These are phyloP conservation scores for Eupeodes corollae DNA, from an alignment of 1,140 invertebrate genomes.

Conservation along the genomic window DNA sequence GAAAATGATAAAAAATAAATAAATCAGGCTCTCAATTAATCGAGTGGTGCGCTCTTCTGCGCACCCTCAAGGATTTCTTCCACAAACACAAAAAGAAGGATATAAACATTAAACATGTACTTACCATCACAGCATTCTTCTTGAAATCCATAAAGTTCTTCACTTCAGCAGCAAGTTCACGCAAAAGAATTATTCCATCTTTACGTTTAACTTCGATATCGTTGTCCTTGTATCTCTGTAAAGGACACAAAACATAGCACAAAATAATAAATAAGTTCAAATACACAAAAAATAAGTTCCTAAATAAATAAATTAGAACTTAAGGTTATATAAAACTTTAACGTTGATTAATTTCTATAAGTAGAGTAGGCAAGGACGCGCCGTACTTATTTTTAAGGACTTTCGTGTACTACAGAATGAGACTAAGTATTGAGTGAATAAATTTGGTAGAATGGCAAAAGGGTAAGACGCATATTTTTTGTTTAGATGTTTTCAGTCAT, in stretches of 20 bases:
- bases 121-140: constrained; percentile 79
- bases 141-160: constrained; percentile 87
- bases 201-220: constrained; percentile 61
- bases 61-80: neutral
- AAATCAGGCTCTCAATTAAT: neutral
- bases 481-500: too few relatives aligned
- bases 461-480: too few relatives aligned
- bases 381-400: neutral
- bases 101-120: constrained; percentile 15
- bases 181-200: constrained; percentile 68
- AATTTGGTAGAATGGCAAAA: too few relatives aligned
- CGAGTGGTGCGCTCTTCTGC: too few relatives aligned
- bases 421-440: too few relatives aligned
- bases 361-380: neutral
- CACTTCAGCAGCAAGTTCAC: constrained; percentile 72
- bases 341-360: too few relatives aligned
- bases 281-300: too few relatives aligned
- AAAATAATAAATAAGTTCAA: neutral
- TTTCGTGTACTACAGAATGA: neutral
- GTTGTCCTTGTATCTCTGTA: constrained; percentile 65
- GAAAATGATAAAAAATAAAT: neutral
- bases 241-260: constrained; percentile 9
- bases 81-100: neutral
- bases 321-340: too few relatives aligned
- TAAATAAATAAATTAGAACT: too few relatives aligned